These are phyloP conservation scores for Lutraria rhynchaena DNA, from an alignment of 1,140 invertebrate genomes.

Conservation along the genomic window DNA sequence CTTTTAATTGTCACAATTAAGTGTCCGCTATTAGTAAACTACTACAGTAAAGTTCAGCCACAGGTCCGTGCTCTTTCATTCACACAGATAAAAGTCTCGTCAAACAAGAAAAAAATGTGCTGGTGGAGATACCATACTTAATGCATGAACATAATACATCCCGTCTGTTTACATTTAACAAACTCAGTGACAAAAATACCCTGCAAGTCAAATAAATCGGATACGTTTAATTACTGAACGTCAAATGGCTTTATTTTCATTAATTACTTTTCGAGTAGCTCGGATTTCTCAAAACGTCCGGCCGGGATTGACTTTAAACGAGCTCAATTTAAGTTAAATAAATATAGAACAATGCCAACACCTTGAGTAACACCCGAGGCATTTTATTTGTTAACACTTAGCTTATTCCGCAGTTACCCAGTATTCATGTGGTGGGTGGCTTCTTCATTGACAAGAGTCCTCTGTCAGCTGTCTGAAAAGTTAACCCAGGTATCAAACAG, in stretches of 20 bases:
- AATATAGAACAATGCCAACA: slow-evolving; percentile 45
- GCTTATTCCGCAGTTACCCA: not conserved
- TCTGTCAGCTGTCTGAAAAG: slow-evolving; percentile 44
- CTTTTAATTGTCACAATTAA: too few species aligned
- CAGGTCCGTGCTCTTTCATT: too few species aligned
- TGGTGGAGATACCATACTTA: not conserved
- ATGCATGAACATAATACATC: not conserved
- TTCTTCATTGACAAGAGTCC: not conserved
- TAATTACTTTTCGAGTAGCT: slow-evolving; percentile 58
- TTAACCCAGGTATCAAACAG: slow-evolving; percentile 13
- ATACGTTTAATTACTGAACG: slow-evolving; percentile 53
- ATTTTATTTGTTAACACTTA: slow-evolving; percentile 48
- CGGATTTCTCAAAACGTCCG: slow-evolving; percentile 51
- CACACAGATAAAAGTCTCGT: too few species aligned
- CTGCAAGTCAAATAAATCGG: slow-evolving; percentile 49
- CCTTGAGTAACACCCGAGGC: slow-evolving; percentile 24
- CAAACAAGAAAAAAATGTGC: too few species aligned
- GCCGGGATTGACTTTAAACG: slow-evolving; percentile 47
- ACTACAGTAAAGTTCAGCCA: too few species aligned
- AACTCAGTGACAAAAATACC: slow-evolving; percentile 25
- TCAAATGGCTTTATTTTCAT: slow-evolving; percentile 59
- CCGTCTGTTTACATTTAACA: slow-evolving; percentile 29
- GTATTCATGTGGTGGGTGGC: slow-evolving; percentile 45
- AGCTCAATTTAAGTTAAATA: slow-evolving; percentile 54
- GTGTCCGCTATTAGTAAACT: too few species aligned